Conservation (phyloP, 2,888 invertebrate genomes). For the Meandrusa payeni region DNA sequence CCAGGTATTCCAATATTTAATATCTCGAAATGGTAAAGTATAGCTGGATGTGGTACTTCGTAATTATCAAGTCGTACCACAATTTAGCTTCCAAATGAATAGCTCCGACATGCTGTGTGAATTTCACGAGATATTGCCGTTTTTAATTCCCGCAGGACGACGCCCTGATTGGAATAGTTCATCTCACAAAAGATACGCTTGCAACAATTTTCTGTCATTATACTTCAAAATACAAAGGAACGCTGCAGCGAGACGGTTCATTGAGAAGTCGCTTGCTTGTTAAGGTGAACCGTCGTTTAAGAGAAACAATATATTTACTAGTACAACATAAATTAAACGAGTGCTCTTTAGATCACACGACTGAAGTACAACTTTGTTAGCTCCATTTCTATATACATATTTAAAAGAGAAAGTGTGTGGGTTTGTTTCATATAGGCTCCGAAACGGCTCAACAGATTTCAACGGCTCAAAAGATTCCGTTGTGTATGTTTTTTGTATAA, state of each 20-base stretch:
- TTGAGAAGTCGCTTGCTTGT: slow-evolving; percentile 45
- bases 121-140: slow-evolving; percentile 32
- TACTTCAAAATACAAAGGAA: slow-evolving; percentile 49
- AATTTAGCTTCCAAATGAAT: slow-evolving; percentile 14
- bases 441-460: too few species aligned
- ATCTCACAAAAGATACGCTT: slow-evolving; percentile 48
- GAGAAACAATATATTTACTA: too few species aligned
- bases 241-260: slow-evolving; percentile 39
- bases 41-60: too few species aligned
- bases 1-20: not conserved
- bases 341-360: too few species aligned
- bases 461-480: too few species aligned
- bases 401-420: too few species aligned
- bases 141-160: slow-evolving; percentile 45
- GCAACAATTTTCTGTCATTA: slow-evolving; percentile 68
- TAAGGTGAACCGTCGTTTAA: slow-evolving; percentile 40
- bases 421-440: too few species aligned
- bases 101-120: slow-evolving; percentile 29
- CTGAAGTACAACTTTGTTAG: too few species aligned
- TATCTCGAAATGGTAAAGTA: not conserved
- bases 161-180: slow-evolving; percentile 57
- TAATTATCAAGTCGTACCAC: slow-evolving; percentile 7
- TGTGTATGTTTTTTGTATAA: too few species aligned
- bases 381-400: too few species aligned
- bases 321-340: too few species aligned